Base-by-base conservation (phyloP, 2,888 invertebrate species). In the Mellilla xanthometata region DNA sequence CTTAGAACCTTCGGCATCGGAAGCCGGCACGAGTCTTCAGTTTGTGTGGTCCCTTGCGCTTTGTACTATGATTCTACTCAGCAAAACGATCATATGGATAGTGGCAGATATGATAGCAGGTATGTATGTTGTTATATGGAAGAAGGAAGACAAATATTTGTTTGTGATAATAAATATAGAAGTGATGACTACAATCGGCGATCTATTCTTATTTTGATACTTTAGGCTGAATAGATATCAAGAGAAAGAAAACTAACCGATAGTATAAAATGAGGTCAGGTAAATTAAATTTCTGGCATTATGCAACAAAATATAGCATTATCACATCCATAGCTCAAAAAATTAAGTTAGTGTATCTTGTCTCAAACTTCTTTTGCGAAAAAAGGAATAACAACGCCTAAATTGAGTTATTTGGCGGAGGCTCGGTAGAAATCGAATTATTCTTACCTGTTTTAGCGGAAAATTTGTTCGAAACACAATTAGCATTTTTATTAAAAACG, bases 21-120 rank as follows among this genome's bases (percentile, higher is more conserved):
- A 0, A 81, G 90, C 27, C 85, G 90, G 10, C 82, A 87, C 48
- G 87, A 91, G 39, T 93, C 93, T 0, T 85, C 91, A 2, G 86
- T 93, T 35, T 92, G 92, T 46, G 90, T 94, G 32, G 76, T 93
- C 52, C 93, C 93, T 8, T 94, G 93, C 61, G 86, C 92, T n/a
- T 76, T 93, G 13, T 91, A 90, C 56, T 91, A 91, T 65, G 76
- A 84, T 49, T 73, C 69, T 32, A 52, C 55, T 1, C 45, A 46
- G 1, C 30, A 40, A 2, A 41, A 46, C 6, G 24, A 47, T 6
- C 33, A 45, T 2, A 30, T 41, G 8, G 39, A 52, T 15, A 39
- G 30, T 35, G 34, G 32, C 6, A 32, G 39, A 31, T 48, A 45
- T 34, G 47, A 45, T 27, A 40, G 32, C 32, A 49, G 41, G 53